These are phyloP conservation scores for Lytechinus variegatus DNA, from an alignment of 35 echinoderm and acorn worm species.

Conservation along the genomic window DNA sequence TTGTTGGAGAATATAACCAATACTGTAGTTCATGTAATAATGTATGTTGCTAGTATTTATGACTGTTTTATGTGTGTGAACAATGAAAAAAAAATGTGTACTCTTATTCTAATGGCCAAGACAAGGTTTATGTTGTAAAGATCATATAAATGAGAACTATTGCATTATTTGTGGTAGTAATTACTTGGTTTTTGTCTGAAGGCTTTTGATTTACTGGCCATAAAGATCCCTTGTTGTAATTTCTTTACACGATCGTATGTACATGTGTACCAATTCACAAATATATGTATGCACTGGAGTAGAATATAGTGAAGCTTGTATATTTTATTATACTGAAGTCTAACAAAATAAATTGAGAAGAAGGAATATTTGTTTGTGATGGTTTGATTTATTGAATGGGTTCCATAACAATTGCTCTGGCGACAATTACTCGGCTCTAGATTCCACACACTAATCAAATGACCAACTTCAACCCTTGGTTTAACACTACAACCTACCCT, in stretches of 20 bases:
- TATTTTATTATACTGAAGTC: conserved; percentile 59
- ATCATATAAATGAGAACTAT: not conserved
- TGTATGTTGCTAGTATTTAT: conserved; percentile 5
- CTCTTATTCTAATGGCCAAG: not conserved
- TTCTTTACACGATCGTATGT: conserved; percentile 7
- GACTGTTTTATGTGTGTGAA: conserved; percentile 18
- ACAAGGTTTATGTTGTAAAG: not conserved
- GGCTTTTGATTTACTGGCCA: not conserved
- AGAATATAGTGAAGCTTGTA: conserved; percentile 57
- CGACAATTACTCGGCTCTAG: too few species aligned
- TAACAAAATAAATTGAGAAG: conserved; percentile 46
- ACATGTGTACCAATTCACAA: conserved; percentile 45
- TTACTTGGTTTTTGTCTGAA: not conserved
- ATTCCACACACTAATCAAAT: too few species aligned
- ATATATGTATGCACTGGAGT: conserved; percentile 50
- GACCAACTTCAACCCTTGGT: too few species aligned
- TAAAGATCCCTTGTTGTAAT: not conserved
- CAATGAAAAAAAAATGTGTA: not conserved
- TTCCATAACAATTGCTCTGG: too few species aligned
- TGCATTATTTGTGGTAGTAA: not conserved
- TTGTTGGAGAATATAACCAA: too few species aligned
- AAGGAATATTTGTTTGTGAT: not conserved
- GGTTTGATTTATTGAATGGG: too few species aligned
- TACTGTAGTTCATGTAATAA: not conserved
- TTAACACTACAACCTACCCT: too few species aligned